Conservation (phyloP, 2,113 vertebrate genomes). For the Oplegnathus fasciatus region DNA sequence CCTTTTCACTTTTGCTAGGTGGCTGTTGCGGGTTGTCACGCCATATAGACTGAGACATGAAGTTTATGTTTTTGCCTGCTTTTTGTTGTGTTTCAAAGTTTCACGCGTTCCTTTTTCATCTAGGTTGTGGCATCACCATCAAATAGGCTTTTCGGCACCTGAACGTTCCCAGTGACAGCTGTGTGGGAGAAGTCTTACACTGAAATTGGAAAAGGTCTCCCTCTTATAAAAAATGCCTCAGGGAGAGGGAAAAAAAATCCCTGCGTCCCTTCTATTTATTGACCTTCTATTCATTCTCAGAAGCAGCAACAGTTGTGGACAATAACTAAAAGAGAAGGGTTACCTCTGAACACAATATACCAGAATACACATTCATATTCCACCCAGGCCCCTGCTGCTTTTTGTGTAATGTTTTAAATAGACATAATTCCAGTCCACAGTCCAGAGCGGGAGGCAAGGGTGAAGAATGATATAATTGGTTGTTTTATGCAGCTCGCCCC, state of each 20-base stretch:
- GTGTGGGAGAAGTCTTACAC: conserved; percentile 10
- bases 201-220: conserved; percentile 35
- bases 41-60: background rate
- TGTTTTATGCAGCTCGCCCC: conserved; percentile 73
- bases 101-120: conserved; percentile 18
- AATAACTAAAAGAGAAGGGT: conserved; percentile 24
- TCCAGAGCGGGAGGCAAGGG: conserved; percentile 32
- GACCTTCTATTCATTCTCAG: conserved; percentile 36
- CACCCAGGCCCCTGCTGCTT: background rate
- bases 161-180: conserved; percentile 32
- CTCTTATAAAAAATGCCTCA: conserved; percentile 15
- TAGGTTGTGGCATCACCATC: conserved; percentile 19
- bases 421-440: conserved; percentile 45
- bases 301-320: conserved; percentile 19
- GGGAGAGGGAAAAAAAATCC: conserved; percentile 6
- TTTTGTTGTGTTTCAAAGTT: conserved; percentile 39
- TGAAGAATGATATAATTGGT: conserved; percentile 76
- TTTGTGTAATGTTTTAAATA: conserved; percentile 62
- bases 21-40: conserved; percentile 6
- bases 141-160: conserved; percentile 23
- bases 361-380: conserved; percentile 30
- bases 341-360: conserved; percentile 30
- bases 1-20: background rate
- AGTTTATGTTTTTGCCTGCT: background rate
- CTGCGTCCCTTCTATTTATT: background rate